Base-by-base conservation (phyloP, 2,888 invertebrate species). In the Magallana nippona region DNA sequence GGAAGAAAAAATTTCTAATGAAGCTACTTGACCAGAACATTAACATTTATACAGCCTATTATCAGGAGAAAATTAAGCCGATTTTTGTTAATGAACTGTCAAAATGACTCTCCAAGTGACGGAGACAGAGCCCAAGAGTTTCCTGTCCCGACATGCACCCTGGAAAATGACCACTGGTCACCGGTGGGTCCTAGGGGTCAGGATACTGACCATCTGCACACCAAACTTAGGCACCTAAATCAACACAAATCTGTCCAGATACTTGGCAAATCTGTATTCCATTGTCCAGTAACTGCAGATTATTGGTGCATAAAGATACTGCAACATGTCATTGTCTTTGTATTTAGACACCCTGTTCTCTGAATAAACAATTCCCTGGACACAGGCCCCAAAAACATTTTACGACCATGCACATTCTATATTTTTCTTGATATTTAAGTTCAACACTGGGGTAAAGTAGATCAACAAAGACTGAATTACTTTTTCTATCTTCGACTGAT, bases 41-140 rank as follows among this genome's bases (percentile, higher is more conserved):
- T 71, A 71, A 71, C 71, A 71, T 71, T 71, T 71, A 71, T 71
- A 71, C 71, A 71, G 71, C 71, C 71, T 32, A 71, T 71, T 71
- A 71, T 71, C 71, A 15, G 71, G 71, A 71, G 71, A 71, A 71
- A 71, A 71, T 71, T 71, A 71, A 71, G 71, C 71, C 32, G 32
- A 32, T 71, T 27, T 71, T 71, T 71, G 71, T 71, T 71, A 71
- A 71, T 71, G 71, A 71, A 71, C 71, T 71, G 71, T 27, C 71
- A 71, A 19, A 71, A 71, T 71, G 71, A 71, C 71, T 71, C 71
- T 71, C 2, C 32, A 32, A 27, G 71, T 22, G 71, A 71, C 15
- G 71, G 27, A 13, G 11, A 71, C 27, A 13, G 44, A 10, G 71
- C 32, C 22, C 22, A 22, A 71, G 22, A 71, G 32, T 32, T 71